Percentiles rank a stretch among this genome's conserved stretches.
Evolutionary conservation across 2,888 invertebrate genomes (phyloP).

Genomic region (Limenitis camilla): DNA sequence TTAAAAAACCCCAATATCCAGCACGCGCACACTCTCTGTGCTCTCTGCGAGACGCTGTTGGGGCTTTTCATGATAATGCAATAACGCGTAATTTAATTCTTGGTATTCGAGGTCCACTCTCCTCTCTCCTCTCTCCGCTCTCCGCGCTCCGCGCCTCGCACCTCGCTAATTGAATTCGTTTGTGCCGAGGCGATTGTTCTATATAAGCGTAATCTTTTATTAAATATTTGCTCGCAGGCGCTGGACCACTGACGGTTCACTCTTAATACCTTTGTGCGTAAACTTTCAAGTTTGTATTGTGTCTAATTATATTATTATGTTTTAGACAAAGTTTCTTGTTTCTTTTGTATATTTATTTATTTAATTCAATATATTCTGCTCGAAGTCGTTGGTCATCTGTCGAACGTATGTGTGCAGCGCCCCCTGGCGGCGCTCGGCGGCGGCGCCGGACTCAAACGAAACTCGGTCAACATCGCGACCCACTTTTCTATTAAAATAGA

Average conservation of each 20-base stretch:
- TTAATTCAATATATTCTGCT: no score
- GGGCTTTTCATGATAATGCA: conserved; percentile 7
- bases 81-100: conserved; percentile 9
- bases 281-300: no score
- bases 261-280: not conserved
- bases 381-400: no score
- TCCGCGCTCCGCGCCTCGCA: not conserved
- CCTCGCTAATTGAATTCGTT: conserved; percentile 10
- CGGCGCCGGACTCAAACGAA: conserved; percentile 14
- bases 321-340: no score
- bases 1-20: not conserved
- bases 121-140: conserved; percentile 1
- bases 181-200: conserved; percentile 1
- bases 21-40: not conserved
- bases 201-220: conserved; percentile 2
- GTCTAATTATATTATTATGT: no score
- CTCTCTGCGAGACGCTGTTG: not conserved
- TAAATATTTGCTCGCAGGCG: conserved; percentile 8
- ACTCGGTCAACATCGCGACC: conserved; percentile 29
- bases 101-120: conserved; percentile 6
- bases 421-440: conserved; percentile 6
- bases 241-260: not conserved
- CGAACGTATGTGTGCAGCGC: not conserved
- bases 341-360: no score
- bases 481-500: conserved; percentile 31